Evolutionary conservation across 2,797 vertebrate species (phyloP), one percentile per base, ranked within the genome.

Genomic region (Choloepus didactylus): DNA sequence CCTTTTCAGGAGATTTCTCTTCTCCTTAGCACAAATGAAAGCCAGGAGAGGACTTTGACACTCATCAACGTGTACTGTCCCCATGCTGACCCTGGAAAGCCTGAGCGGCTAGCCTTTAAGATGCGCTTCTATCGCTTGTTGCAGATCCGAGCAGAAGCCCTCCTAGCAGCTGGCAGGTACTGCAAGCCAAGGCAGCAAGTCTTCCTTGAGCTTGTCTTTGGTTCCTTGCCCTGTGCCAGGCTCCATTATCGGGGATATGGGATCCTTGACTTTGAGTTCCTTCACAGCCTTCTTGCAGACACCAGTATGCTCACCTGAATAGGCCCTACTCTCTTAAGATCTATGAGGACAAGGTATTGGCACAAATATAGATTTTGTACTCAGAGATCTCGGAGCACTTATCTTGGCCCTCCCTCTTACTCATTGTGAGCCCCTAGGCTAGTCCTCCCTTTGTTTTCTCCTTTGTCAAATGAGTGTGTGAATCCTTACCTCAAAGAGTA

Each of bases 21-120:
- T 96, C 41, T 89, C 49, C 14, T 1, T 35, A 98, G 98, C 54
- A 99, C 99, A 84, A 97, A 94, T 93, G 97, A 98, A 91, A 97
- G 98, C 23, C 97, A 98, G 94, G 98, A 98, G 59, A 97, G 98
- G 97, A 99, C 96, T 2, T 84, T 99, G 79, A 98, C 98, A 3
- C 81, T 99, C 25, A 98, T 99, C 90, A 99, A 99, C 9, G 99
- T 99, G 4, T 99, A 99, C 96, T 99, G 99, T 95, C 99, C 99
- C 0, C 98, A 99, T 3, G 99, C 98, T 2, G 99, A 99, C 97
- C 99, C 99, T n/a, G 99, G 99, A 66, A 99, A 99, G 87, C 99
- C 99, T 0, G 99, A 99, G 83, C 97, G 99, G 10, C 98, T 99
- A 89, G 97, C 93, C 60, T 99, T 99, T 98, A 99, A 99, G 94